Conservation (phyloP, 2,888 invertebrate species). For the Elgonia sp. region DNA sequence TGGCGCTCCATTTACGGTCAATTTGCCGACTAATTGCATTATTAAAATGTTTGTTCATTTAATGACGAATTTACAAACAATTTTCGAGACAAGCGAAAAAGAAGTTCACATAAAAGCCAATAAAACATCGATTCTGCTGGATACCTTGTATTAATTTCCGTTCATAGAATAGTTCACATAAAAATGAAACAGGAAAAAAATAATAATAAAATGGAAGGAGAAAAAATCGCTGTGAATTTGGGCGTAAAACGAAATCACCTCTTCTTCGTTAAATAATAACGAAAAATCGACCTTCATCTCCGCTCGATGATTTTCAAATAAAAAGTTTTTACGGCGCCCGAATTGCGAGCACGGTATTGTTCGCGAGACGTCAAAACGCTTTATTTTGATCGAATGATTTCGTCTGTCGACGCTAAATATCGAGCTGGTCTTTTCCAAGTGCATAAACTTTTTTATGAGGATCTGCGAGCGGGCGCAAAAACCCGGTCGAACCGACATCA, state of each 20-base stretch:
- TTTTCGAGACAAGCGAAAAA: conserved; percentile 6
- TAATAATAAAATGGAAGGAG: background rate
- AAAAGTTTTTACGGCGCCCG: conserved; percentile 15
- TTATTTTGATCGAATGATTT: conserved; percentile 50
- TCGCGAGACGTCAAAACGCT: conserved; percentile 45
- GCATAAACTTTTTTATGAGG: conserved; percentile 49
- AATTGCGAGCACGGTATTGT: conserved; percentile 29
- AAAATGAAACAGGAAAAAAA: background rate
- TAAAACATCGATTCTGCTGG: background rate
- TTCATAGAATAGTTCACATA: background rate
- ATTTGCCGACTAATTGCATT: conserved; percentile 9
- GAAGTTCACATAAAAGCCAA: background rate
- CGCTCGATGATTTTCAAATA: conserved; percentile 33
- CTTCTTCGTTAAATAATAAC: conserved; percentile 34
- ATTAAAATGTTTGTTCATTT: conserved; percentile 21
- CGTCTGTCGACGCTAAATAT: conserved; percentile 26
- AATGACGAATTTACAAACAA: conserved; percentile 5
- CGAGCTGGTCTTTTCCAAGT: conserved; percentile 24
- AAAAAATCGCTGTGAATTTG: too few relatives aligned
- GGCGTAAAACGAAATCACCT: too few relatives aligned
- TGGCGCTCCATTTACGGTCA: background rate
- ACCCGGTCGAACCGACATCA: conserved; percentile 15
- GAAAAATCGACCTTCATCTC: conserved; percentile 24
- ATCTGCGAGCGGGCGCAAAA: conserved; percentile 14
- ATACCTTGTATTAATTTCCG: conserved; percentile 19